Conservation (phyloP, 92 coral and sea anemone species). For the Phymanthus crucifer region DNA sequence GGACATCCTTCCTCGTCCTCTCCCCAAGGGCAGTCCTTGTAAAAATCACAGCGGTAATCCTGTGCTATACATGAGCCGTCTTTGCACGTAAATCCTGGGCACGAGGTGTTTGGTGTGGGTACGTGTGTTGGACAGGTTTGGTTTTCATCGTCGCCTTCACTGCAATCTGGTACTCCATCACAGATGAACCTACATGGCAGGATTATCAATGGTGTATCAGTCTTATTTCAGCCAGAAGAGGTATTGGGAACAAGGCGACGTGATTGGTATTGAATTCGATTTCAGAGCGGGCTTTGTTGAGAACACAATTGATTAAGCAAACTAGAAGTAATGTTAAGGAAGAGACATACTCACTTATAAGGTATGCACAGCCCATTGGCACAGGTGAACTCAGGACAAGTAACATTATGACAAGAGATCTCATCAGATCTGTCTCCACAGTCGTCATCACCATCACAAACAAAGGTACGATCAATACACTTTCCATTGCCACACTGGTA, state of each 20-base stretch:
- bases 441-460: slow-evolving; percentile 87
- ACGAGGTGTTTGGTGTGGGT: slow-evolving; percentile 32
- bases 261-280: too few species aligned
- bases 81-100: slow-evolving; percentile 53
- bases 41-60: slow-evolving; percentile 56
- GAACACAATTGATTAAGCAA: too few species aligned
- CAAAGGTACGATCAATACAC: slow-evolving; percentile 56
- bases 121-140: slow-evolving; percentile 70
- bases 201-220: background rate
- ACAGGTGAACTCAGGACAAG: slow-evolving; percentile 75
- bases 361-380: slow-evolving; percentile 62
- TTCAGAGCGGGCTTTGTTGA: too few species aligned
- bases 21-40: slow-evolving; percentile 57
- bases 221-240: background rate
- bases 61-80: slow-evolving; percentile 58
- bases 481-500: slow-evolving; percentile 64
- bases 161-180: slow-evolving; percentile 73
- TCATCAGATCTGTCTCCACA: slow-evolving; percentile 92
- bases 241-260: too few species aligned
- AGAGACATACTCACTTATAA: slow-evolving; percentile 55
- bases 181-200: slow-evolving; percentile 60
- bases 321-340: too few species aligned
- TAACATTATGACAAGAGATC: slow-evolving; percentile 41
- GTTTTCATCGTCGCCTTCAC: slow-evolving; percentile 73
- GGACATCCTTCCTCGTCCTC: slow-evolving; percentile 67